A percentile compares a stretch with the other conserved stretches of the same genome.
Conservation (phyloP, 2,888 invertebrate genomes). For the Cotesia congregata region DNA sequence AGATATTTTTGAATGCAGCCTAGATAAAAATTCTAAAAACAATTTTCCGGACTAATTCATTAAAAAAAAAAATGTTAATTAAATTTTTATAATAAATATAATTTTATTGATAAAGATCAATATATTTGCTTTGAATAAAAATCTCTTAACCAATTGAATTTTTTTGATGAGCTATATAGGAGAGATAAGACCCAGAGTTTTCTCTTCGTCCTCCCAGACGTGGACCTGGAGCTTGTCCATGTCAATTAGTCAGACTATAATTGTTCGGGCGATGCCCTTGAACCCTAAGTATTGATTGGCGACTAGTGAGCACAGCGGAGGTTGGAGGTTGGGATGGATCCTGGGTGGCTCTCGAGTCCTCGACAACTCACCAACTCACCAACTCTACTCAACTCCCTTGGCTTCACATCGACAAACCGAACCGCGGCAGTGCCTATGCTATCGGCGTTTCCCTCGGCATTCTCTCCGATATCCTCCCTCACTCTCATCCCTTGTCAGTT, state of each 20-base stretch:
- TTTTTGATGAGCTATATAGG: too few species aligned
- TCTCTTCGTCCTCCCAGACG: not conserved
- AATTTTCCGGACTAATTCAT: too few species aligned
- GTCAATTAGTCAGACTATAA: constrained; percentile 67
- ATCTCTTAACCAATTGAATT: too few species aligned
- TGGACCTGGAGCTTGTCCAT: constrained; percentile 6
- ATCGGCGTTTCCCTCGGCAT: constrained; percentile 37
- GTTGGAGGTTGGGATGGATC: constrained; percentile 63
- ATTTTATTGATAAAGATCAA: too few species aligned
- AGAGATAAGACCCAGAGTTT: constrained; percentile 13
- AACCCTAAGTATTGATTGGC: constrained; percentile 70
- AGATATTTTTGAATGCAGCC: too few species aligned
- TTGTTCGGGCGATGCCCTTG: constrained; percentile 70
- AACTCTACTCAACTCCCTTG: constrained; percentile 32
- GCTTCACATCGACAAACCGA: constrained; percentile 46
- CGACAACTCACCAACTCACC: constrained; percentile 51
- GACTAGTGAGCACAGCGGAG: too few species aligned
- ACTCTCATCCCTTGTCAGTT: not conserved
- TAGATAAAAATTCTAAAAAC: too few species aligned
- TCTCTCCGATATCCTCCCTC: constrained; percentile 12
- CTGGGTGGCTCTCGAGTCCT: constrained; percentile 61
- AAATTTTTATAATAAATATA: too few species aligned
- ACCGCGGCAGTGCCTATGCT: not conserved
- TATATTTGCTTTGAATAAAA: too few species aligned
- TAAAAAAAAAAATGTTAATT: too few species aligned